Conservation (phyloP, 2,797 vertebrate genomes). For the Eupleurogrammus muticus region DNA sequence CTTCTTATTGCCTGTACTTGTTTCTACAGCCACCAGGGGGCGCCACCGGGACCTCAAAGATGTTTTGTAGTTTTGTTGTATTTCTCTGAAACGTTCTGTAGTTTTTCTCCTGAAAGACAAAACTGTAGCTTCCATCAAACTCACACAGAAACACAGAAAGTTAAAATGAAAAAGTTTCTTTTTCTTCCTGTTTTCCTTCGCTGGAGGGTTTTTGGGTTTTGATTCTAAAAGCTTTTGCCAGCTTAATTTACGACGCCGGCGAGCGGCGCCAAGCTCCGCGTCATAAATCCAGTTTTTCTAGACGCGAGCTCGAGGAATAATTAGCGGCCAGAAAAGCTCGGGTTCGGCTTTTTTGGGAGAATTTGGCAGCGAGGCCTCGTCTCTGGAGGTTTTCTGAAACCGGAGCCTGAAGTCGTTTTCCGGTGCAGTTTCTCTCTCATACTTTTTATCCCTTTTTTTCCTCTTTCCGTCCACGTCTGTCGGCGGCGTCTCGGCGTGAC, state of each 20-base stretch:
- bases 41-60: no score
- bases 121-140: no score
- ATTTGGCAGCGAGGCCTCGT: conserved; percentile 54
- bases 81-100: no score
- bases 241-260: conserved; percentile 72
- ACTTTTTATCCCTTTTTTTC: conserved; percentile 18
- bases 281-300: conserved; percentile 69
- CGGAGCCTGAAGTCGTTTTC: conserved; percentile 59
- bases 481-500: conserved; percentile 3
- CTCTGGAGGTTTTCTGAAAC: conserved; percentile 75
- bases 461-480: not conserved
- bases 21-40: no score
- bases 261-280: conserved; percentile 57
- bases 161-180: no score
- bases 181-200: not conserved
- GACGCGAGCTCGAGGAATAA: conserved; percentile 64
- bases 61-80: no score
- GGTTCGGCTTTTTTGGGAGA: conserved; percentile 57
- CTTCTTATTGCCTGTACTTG: no score
- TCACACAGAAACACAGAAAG: no score
- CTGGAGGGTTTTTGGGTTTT: conserved; percentile 28
- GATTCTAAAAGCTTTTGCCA: conserved; percentile 48
- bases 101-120: no score
- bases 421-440: conserved; percentile 49
- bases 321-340: conserved; percentile 63